Evolutionary conservation across 2,113 vertebrate genomes (phyloP).

Genomic region (Emydura subglobosa): DNA sequence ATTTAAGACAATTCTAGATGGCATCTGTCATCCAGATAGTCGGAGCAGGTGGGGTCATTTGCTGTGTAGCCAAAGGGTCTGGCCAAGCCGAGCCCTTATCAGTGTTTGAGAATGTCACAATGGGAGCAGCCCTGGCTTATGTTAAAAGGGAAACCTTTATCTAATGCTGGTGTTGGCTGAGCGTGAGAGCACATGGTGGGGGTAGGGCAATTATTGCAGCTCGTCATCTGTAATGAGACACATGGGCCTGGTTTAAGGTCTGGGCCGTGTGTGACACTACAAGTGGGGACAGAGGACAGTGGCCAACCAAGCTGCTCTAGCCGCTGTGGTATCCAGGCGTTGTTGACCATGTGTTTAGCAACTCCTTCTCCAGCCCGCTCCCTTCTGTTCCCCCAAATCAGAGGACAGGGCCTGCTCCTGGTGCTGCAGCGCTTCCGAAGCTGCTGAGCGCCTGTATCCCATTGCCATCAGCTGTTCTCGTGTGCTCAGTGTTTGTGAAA

Average conservation of each 20-base stretch:
- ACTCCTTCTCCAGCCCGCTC: not conserved
- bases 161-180: not conserved
- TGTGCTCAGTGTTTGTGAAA: not conserved
- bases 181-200: not conserved
- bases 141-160: not conserved
- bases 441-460: not conserved
- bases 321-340: not conserved
- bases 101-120: rapidly evolving
- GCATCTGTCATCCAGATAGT: not conserved
- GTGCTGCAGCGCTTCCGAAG: not conserved
- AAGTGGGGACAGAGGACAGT: not conserved
- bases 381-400: not conserved
- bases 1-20: not conserved
- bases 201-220: too few relatives aligned
- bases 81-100: rapidly evolving
- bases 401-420: not conserved
- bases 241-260: not conserved
- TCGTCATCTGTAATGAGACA: not conserved
- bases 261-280: too few relatives aligned
- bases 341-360: not conserved
- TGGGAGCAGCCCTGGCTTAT: not conserved
- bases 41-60: not conserved
- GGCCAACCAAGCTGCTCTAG: not conserved
- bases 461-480: not conserved
- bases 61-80: not conserved